These are phyloP conservation scores for Phymanthus crucifer DNA, from an alignment of 92 coral and sea anemone species.

Conservation along the genomic window DNA sequence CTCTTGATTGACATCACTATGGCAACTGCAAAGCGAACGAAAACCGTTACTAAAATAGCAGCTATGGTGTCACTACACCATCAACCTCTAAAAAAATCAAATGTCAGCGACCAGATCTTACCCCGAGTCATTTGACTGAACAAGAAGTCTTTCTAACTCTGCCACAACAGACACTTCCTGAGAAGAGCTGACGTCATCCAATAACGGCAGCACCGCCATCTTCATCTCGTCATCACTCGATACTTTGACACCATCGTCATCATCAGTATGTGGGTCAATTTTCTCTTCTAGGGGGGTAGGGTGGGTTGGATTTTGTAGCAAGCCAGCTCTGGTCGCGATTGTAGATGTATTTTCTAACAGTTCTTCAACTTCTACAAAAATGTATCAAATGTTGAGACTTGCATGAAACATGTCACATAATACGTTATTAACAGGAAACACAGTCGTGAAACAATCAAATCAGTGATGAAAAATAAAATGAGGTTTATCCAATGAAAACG, in stretches of 20 bases:
- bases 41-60: not conserved
- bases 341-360: not conserved
- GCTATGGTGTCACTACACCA: not conserved
- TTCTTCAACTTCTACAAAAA: constrained; percentile 7
- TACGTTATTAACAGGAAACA: not conserved
- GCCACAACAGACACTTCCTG: constrained; percentile 47
- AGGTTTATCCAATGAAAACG: not conserved
- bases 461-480: not conserved
- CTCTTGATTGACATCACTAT: not conserved
- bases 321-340: not conserved
- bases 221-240: constrained; percentile 28
- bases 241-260: not conserved
- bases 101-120: not conserved
- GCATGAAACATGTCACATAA: not conserved
- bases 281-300: constrained; percentile 16
- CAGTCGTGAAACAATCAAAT: not conserved
- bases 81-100: not conserved
- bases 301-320: not conserved
- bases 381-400: not conserved
- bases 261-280: not conserved
- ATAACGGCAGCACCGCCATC: constrained; percentile 26
- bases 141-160: constrained; percentile 6
- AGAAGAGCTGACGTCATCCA: constrained; percentile 34
- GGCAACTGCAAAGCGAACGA: not conserved
- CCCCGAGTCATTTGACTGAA: constrained; percentile 12